Percentiles rank a stretch among this genome's conserved stretches.
Conservation (phyloP, 2,888 invertebrate genomes). For the Hirtodrosophila histrioides region DNA sequence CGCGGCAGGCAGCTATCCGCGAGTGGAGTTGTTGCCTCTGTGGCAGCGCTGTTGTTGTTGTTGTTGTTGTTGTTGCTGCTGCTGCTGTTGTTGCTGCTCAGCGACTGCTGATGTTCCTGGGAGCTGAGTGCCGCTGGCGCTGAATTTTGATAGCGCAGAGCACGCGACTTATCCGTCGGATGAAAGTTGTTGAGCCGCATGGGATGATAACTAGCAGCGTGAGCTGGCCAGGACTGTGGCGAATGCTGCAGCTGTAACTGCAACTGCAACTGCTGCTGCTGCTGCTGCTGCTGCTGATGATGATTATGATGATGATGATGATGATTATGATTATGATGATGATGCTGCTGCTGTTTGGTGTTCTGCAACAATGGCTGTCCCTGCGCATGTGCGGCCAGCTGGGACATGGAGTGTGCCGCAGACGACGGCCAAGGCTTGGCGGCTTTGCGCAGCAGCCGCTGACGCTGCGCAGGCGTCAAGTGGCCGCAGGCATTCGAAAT, state of each 20-base stretch:
- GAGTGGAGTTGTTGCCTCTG: slow-evolving; percentile 23
- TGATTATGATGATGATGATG: slow-evolving; percentile 6
- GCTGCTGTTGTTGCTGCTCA: slow-evolving; percentile 17
- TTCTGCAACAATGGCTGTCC: slow-evolving; percentile 91
- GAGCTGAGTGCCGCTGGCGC: slow-evolving; percentile 70
- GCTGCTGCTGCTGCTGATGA: slow-evolving; percentile 6
- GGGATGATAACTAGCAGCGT: slow-evolving; percentile 43
- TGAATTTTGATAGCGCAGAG: slow-evolving; percentile 79
- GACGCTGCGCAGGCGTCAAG: slow-evolving; percentile 81
- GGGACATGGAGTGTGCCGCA: slow-evolving; percentile 85
- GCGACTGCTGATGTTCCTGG: slow-evolving; percentile 48
- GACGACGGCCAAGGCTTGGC: slow-evolving; percentile 46
- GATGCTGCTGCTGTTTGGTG: slow-evolving; percentile 83
- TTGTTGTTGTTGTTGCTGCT: slow-evolving; percentile 8
- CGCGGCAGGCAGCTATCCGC: slow-evolving; percentile 92
- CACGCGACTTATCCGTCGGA: slow-evolving; percentile 62
- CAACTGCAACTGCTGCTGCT: slow-evolving; percentile 63
- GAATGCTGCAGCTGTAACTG: not conserved
- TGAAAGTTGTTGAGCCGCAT: slow-evolving; percentile 44
- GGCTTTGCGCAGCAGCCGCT: slow-evolving; percentile 80
- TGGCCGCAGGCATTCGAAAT: slow-evolving; percentile 90
- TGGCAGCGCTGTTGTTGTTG: slow-evolving; percentile 10
- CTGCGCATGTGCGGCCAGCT: slow-evolving; percentile 92
- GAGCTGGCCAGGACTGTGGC: slow-evolving; percentile 47
- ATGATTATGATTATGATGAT: slow-evolving; percentile 19